Conservation (phyloP, 2,888 invertebrate species). For the Hipparchia sbordonii region DNA sequence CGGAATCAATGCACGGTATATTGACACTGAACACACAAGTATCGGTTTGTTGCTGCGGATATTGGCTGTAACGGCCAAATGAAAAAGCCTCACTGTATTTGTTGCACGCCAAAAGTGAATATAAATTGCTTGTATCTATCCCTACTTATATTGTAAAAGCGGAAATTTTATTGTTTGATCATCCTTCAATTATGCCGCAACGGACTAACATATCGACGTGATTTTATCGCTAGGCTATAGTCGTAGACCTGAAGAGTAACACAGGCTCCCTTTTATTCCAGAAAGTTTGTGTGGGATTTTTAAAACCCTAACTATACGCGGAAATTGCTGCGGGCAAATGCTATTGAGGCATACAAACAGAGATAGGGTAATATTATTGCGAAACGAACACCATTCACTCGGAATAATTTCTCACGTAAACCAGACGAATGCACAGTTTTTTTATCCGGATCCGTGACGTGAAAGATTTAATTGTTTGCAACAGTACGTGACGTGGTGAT, state of each 20-base stretch:
- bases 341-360: background rate
- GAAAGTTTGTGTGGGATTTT: too few relatives aligned
- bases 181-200: too few relatives aligned
- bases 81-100: slow-evolving; percentile 11
- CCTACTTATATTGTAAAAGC: too few relatives aligned
- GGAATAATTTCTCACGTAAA: slow-evolving; percentile 30
- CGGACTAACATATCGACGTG: too few relatives aligned
- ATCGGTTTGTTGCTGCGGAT: slow-evolving; percentile 4
- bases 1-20: slow-evolving; percentile 18
- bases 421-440: slow-evolving; percentile 16
- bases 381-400: slow-evolving; percentile 1
- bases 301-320: too few relatives aligned
- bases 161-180: too few relatives aligned
- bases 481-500: slow-evolving; percentile 47
- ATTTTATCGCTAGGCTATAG: too few relatives aligned
- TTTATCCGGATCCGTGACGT: slow-evolving; percentile 25
- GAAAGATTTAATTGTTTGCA: slow-evolving; percentile 40
- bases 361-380: background rate
- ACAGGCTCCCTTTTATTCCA: too few relatives aligned
- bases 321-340: too few relatives aligned
- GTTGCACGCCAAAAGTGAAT: slow-evolving; percentile 5
- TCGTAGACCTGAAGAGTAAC: too few relatives aligned
- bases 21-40: slow-evolving; percentile 5
- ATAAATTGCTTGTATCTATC: background rate
- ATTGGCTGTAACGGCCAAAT: slow-evolving; percentile 13